These are phyloP conservation scores for Caprella mutica DNA, from an alignment of 2,888 invertebrate genomes.

Conservation along the genomic window DNA sequence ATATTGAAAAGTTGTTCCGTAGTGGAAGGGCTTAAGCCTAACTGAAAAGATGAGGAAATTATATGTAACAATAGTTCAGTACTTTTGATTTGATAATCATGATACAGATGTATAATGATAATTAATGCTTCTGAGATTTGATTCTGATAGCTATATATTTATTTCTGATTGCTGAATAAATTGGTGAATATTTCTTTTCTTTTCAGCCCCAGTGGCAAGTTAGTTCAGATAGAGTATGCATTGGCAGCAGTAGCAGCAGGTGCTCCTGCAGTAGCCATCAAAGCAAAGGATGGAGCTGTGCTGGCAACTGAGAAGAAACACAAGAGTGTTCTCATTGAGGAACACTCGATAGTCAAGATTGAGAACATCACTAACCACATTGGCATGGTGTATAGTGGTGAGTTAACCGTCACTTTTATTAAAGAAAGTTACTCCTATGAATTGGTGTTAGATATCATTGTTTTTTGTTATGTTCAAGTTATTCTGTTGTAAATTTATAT, in stretches of 20 bases:
- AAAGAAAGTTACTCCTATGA: too few relatives aligned
- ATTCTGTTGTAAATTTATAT: too few relatives aligned
- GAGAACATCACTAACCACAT: constrained; percentile 90
- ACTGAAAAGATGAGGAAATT: too few relatives aligned
- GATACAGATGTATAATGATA: too few relatives aligned
- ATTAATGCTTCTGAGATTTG: too few relatives aligned
- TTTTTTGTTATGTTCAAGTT: too few relatives aligned
- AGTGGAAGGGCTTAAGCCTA: too few relatives aligned
- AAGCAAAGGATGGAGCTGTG: constrained; percentile 96
- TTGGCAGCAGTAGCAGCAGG: constrained; percentile 96
- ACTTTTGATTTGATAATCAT: too few relatives aligned
- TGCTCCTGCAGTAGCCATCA: constrained; percentile 96
- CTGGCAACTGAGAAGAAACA: constrained; percentile 98
- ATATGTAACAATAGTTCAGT: too few relatives aligned
- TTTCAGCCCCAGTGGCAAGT: constrained; percentile 90
- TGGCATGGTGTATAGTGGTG: constrained; percentile 91
- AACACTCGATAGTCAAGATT: constrained; percentile 91
- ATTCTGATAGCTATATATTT: neutral
- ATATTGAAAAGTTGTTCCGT: too few relatives aligned
- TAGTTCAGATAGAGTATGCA: constrained; percentile 99
- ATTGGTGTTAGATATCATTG: too few relatives aligned
- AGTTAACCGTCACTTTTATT: too few relatives aligned
- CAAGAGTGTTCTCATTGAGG: constrained; percentile 90
- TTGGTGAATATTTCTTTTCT: neutral
- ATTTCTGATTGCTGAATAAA: neutral